Conservation (phyloP, 2,888 invertebrate genomes). For the Ceriagrion tenellum region DNA sequence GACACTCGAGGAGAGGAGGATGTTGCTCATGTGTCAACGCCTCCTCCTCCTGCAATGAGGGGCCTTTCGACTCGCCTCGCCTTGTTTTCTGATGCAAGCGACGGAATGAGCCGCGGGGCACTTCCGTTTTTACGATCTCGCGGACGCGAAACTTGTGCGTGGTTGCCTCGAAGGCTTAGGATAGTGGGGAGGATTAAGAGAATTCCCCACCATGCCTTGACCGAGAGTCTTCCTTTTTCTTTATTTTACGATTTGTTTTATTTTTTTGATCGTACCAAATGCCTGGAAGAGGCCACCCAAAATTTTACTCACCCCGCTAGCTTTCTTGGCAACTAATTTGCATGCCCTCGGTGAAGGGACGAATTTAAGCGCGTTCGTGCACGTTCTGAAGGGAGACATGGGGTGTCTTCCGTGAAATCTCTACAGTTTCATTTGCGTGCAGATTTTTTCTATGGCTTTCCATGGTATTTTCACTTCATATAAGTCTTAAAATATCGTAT, state of each 20-base stretch:
- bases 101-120: neutral
- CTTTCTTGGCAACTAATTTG: neutral
- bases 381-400: too few relatives aligned
- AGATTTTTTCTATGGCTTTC: too few relatives aligned
- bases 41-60: neutral
- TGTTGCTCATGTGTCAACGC: neutral
- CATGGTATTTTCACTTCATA: too few relatives aligned
- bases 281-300: neutral
- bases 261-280: neutral
- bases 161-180: neutral
- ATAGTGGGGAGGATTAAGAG: neutral
- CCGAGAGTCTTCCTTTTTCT: too few relatives aligned
- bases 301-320: neutral
- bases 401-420: too few relatives aligned
- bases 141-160: neutral
- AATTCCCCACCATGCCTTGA: neutral
- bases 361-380: neutral
- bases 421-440: too few relatives aligned
- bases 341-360: neutral
- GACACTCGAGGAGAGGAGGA: neutral
- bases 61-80: neutral
- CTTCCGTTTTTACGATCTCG: constrained; percentile 20
- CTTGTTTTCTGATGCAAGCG: neutral
- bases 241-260: too few relatives aligned
- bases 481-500: too few relatives aligned